Percentiles rank a stretch among this genome's conserved stretches.
Evolutionary conservation across 92 coral and sea anemone genomes (phyloP).

Genomic region (Pocillopora grandis): DNA sequence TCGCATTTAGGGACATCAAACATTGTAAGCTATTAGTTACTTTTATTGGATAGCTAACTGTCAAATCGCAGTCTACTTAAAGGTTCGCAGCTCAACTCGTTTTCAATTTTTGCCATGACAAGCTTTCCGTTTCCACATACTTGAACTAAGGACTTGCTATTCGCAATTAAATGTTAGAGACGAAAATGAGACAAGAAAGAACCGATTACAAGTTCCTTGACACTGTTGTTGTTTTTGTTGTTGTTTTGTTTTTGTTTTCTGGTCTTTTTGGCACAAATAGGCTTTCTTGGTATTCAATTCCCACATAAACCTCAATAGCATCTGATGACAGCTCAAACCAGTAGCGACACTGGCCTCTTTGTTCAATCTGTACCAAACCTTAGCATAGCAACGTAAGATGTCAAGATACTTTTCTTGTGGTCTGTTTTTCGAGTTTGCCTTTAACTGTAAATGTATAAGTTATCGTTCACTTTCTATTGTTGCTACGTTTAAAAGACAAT

Average conservation of each 20-base stretch:
- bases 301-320: background rate
- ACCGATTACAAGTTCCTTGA: background rate
- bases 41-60: conserved; percentile 23
- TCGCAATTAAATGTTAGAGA: too few species aligned
- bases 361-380: conserved; percentile 13
- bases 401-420: background rate
- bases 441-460: background rate
- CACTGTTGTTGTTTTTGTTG: background rate
- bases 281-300: conserved; percentile 6
- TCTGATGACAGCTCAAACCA: background rate
- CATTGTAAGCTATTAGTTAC: background rate
- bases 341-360: background rate
- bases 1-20: background rate
- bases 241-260: background rate
- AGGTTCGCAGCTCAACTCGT: background rate
- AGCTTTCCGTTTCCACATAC: background rate
- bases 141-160: background rate
- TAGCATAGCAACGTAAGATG: conserved; percentile 21
- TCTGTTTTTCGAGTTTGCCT: background rate
- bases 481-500: background rate
- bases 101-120: background rate
- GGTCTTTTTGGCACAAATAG: background rate
- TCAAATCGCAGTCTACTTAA: conserved; percentile 13
- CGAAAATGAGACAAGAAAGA: background rate
- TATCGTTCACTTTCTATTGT: background rate